Evolutionary conservation across 2,113 vertebrate species (phyloP), one percentile per base, ranked within the genome.

Genomic region (Scopus umbretta): DNA sequence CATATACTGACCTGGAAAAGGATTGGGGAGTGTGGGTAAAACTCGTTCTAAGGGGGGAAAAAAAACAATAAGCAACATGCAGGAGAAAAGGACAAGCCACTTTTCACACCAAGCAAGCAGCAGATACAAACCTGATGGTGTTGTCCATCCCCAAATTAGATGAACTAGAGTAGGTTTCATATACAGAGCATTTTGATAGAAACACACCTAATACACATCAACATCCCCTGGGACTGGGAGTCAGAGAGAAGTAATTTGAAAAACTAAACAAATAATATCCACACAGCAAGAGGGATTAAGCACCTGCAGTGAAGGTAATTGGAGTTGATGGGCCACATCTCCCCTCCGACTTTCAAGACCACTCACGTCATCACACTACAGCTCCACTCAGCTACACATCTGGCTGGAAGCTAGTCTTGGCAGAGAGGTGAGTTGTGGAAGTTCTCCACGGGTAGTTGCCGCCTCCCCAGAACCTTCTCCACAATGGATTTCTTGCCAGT

Each of bases 1-100:
- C 96, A 95, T 86, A 98, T 99, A 98, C 98, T 99, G 98, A 98
- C 98, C 98, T 99, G 98, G 97, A 98, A 98, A 98, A 94, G 98
- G 98, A 90, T 98, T 97, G 97, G 98, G 98, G 94, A 98, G 97
- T 98, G 98, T 98, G 98, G 98, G 98, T 97, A 98, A 98, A 97
- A 98, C 98, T 97, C 95, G 98, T 95, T 99, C 98, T 99, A 97
- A 97, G 98, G 98, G 96, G 98, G 92, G 98, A 98, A 97, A 97
- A 97, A 98, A 98, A 98, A 98, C 95, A 98, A 97, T 97, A 97
- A 98, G 95, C 96, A 97, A 97, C 98, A 98, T 93, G 96, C 96
- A 98, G 85, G 96, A 97, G 88, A 95, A 94, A 98, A 90, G 92
- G 62, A 88, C 20, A 88, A 90, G 88, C 86, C 79, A 96, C 74